Evolutionary conservation across 2,113 vertebrate genomes (phyloP), one percentile per base, ranked within the genome.

Genomic region (Phyllostomus discolor): DNA sequence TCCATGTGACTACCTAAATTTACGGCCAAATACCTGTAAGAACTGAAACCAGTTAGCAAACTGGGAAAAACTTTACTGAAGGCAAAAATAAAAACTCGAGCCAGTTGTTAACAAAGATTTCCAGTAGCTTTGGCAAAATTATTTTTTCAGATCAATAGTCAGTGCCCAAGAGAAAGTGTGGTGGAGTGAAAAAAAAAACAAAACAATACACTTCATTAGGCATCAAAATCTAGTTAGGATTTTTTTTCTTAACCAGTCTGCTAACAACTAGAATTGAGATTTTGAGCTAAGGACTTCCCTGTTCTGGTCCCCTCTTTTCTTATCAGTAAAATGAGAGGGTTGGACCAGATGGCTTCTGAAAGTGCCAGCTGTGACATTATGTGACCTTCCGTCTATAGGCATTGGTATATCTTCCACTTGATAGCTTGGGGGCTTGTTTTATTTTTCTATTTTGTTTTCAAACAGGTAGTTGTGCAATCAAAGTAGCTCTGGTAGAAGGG

Each of bases 101-200:
- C 26, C 24, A 75, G 8, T 38, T 59, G 43, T 87, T 88, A 67
- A 82, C 72, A 93, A 59, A 87, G 82, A 64, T 50, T 95, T 54
- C 66, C 96, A 92, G 84, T 81, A 79, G 72, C 72, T 85, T 88
- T 64, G 79, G 41, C 35, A 95, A 88, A 91, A 91, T 94, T 90
- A 76, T 90, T 91, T 94, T 94, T 93, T 83, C 73, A 72, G 83
- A 79, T 91, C 64, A 64, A 15, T 88, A 87, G 19, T 90, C 20
- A 54, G 22, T 33, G 94, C 86, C 38, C 38, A 94, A 82, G 73
- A 85, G 43, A 82, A 35, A 93, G 48, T 15, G n/a, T 26, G 33
- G 35, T 72, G 9, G 4, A 90, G 76, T 54, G 59, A 72, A 67
- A 52, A 88, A 94, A 73, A 67, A 59, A 41, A 41, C 38, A 41